Evolutionary conservation across 2,888 invertebrate genomes (phyloP), one percentile per base, ranked within the genome.

Genomic region (Euclidia mi): DNA sequence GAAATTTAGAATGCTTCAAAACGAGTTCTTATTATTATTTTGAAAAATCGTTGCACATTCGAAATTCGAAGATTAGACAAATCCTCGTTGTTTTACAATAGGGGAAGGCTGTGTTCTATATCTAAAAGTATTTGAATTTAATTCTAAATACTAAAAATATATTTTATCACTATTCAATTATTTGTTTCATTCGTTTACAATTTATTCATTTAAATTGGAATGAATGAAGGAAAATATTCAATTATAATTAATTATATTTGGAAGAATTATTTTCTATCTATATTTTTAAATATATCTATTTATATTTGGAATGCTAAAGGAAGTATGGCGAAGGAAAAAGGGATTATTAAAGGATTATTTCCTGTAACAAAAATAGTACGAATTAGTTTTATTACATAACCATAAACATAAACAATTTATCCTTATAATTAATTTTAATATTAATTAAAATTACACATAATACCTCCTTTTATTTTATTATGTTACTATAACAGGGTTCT

Each of bases 281-380:
- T 43, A 35, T 12, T 31, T 37, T 34, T 41, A 32, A 31, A 10
- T 28, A 52, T n/a, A 41, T 15, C 14, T 38, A 37, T 43, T 53
- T 20, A 55, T 58, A 64, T 59, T 45, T 75, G 75, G 75, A 75
- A 75, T 75, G 73, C 25, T 53, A 43, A 41, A 61, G 74, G 73
- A 75, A 63, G 47, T 48, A 46, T 29, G 37, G 28, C 25, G 11
- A 40, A 43, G 43, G 96, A 96, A 56, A 96, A 89, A 42, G 48
- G 61, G 18, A 10, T 11, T 12, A 18, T n/a, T 34, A 32, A 10
- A 20, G 55, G 50, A 28, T 40, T 60, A n/a, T 25, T 49, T 51
- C 67, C 74, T 74, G 71, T 20, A 74, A 74, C 61, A 74, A 64
- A 71, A 55, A 65, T 2, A 0, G 28, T 37, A 35, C 32, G 7